Evolutionary conservation across 2,113 vertebrate species (phyloP).

Genomic region (Phylloscopus trochilus): DNA sequence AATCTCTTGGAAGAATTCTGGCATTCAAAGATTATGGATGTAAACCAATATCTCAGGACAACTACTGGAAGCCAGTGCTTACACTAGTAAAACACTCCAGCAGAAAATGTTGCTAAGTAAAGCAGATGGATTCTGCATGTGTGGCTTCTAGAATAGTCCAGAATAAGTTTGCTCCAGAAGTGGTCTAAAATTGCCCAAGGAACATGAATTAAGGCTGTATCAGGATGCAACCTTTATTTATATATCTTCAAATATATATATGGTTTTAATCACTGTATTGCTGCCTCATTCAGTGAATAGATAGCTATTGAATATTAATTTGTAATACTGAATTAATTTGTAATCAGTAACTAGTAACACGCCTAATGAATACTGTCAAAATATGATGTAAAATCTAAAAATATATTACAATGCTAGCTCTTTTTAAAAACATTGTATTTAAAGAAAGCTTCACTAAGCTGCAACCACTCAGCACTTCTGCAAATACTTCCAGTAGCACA

Average conservation of each 20-base stretch:
- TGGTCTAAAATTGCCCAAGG: not conserved
- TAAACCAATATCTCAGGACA: not conserved
- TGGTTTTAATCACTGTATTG: not conserved
- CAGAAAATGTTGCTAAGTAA: not conserved
- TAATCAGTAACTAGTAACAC: not conserved
- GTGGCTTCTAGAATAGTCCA: not conserved
- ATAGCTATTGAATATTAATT: not conserved
- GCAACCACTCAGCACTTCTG: not conserved
- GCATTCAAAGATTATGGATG: not conserved
- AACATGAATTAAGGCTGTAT: not conserved
- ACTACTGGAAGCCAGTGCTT: not conserved
- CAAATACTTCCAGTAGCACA: not conserved
- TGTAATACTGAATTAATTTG: not conserved
- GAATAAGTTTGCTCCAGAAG: not conserved
- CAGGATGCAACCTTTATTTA: not conserved
- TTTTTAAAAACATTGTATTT: not conserved
- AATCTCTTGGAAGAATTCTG: not conserved
- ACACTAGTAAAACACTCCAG: not conserved
- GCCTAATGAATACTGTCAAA: not conserved
- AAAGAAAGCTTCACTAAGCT: not conserved
- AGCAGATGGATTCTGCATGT: not conserved
- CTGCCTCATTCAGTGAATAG: not conserved
- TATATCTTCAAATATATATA: not conserved
- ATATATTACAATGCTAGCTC: not conserved
- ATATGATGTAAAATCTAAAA: not conserved